Base-by-base conservation (phyloP, 92 coral and sea anemone genomes). In the Phymanthus crucifer region DNA sequence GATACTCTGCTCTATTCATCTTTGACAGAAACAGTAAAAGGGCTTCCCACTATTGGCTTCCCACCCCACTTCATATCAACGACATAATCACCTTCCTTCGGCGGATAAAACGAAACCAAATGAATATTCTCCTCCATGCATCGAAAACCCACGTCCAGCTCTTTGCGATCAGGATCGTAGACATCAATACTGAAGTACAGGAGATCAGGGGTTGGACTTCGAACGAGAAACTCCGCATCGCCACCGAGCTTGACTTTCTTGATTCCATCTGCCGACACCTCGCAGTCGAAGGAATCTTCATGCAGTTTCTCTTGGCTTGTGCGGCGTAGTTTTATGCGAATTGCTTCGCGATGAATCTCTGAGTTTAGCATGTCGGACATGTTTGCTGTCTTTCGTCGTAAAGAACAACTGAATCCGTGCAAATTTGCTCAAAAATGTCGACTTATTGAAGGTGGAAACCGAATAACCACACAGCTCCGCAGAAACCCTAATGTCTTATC, bases 331-430 rank as follows among this genome's bases (percentile, higher is more conserved):
- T 80, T 75, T 33, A 80, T 70, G 48, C 70, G 77, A 24, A 80
- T 80, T 37, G 76, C 48, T 54, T 80, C 76, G 38, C 84, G 76
- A 71, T 80, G 84, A 29, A 80, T 21, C 54, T 80, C 84, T 47
- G 84, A 80, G 26, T 50, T 80, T 7, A 80, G 77, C 38, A 80
- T 80, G 31, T 80, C 84, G 18, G 84, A 73, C 81, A 73, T 83
- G 23, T 54, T 50, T 21, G 64, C 27, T 29, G 21, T 54, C 10
- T 29, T 21, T 8, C n/a, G 24, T 21, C 10, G 31, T 24, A 54
- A 54, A 54, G 0, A 14, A 43, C 48, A 43, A 43, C 48, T 43
- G 48, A 3, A 11, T 43, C 14, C 14, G 10, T 43, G 48, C 48
- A 2, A 43, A 43, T 27, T 61, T 61, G 35, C 34, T 61, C 36